Evolutionary conservation across 2,888 invertebrate genomes (phyloP), one percentile per base, ranked within the genome.

Genomic region (Tipula confusa): DNA sequence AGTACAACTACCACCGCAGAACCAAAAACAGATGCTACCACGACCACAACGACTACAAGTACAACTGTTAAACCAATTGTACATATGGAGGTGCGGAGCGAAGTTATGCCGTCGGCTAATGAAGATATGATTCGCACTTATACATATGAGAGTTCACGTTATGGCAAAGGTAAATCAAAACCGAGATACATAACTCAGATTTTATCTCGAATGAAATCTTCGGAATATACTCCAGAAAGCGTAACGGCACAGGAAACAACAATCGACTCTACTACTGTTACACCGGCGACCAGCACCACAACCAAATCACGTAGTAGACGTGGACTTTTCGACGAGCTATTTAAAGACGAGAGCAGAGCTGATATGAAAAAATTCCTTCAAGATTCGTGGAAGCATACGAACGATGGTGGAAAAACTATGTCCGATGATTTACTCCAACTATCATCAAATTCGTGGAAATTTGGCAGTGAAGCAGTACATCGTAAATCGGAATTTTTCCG

Each of bases 51-150:
- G 24, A 79, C 28, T 24, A 6, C 79, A 79, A 79, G 9, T 29
- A 29, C 80, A 29, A 80, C 24, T 0, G 15, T 81, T 1, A 15
- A n/a, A 7, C 29, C 29, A 15, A 15, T 9, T n/a, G 31, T n/a
- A 15, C 29, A 24, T 11, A 1, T n/a, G 3, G 29, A 82, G 15
- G 28, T 28, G 4, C n/a, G 29, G 15, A 33, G 28, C 36, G 82
- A 83, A 7, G 31, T 24, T 1, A n/a, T 4, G 43, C 13, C 84
- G 38, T 84, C 84, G 13, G 83, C 48, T 4, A 84, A 84, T 83
- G 85, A 85, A 82, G 85, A 85, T 79, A 31, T 29, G 15, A 79
- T 85, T 2, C 48, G 84, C 11, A 79, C 18, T 2, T 83, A 83
- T 82, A 83, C 83, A 11, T 28, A 83, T 13, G 24, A 82, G 11